Conservation (phyloP, 2,888 invertebrate genomes). For the Leucophenga maculata region DNA sequence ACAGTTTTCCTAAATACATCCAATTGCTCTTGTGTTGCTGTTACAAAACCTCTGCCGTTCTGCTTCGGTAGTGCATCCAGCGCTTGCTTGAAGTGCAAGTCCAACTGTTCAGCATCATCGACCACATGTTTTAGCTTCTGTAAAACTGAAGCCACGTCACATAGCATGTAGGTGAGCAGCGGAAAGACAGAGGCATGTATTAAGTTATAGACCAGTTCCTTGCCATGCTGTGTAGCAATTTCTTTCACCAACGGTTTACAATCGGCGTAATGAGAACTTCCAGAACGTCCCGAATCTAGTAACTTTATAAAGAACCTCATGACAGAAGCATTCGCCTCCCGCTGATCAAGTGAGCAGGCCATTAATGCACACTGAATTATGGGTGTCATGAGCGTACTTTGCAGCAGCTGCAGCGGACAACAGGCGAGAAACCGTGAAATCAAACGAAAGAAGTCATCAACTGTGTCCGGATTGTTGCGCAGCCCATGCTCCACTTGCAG, state of each 20-base stretch:
- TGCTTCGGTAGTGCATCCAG: constrained; percentile 84
- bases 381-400: constrained; percentile 80
- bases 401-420: constrained; percentile 86
- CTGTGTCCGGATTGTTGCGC: constrained; percentile 95
- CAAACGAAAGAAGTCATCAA: constrained; percentile 92
- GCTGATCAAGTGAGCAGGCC: constrained; percentile 90
- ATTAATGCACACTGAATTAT: constrained; percentile 88
- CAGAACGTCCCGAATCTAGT: constrained; percentile 76
- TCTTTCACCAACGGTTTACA: constrained; percentile 72
- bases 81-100: constrained; percentile 83
- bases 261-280: constrained; percentile 58
- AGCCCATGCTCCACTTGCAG: constrained; percentile 86
- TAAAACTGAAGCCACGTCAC: constrained; percentile 92
- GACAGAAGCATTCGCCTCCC: constrained; percentile 95
- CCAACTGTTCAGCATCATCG: constrained; percentile 75
- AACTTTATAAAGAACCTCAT: constrained; percentile 96
- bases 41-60: constrained; percentile 80
- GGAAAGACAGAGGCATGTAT: constrained; percentile 88
- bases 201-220: constrained; percentile 83
- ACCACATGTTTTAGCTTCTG: constrained; percentile 82
- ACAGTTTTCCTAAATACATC: constrained; percentile 86
- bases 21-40: constrained; percentile 87
- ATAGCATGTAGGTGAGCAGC: constrained; percentile 89
- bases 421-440: constrained; percentile 86
- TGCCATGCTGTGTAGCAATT: constrained; percentile 82